Conservation (phyloP, 2,113 vertebrate genomes). For the Sander vitreus region DNA sequence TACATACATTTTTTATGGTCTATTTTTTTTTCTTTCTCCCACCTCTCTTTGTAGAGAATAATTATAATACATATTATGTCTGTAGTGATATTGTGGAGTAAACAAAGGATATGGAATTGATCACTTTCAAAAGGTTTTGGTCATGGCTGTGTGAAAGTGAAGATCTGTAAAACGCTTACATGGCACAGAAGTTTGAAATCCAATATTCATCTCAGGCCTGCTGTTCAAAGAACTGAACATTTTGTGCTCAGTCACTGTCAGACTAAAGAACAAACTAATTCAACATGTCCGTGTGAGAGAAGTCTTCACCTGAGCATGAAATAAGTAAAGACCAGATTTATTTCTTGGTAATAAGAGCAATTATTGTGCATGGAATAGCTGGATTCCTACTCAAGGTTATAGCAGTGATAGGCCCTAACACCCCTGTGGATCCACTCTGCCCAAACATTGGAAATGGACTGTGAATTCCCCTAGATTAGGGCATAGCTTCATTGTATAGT, state of each 20-base stretch:
- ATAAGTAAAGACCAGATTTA: constrained; percentile 55
- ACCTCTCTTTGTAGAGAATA: background rate
- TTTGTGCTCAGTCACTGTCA: constrained; percentile 46
- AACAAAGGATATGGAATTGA: constrained; percentile 22
- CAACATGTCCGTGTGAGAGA: constrained; percentile 32
- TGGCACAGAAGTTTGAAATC: constrained; percentile 48
- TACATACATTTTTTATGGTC: constrained; percentile 4
- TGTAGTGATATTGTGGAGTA: background rate
- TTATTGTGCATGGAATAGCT: constrained; percentile 50
- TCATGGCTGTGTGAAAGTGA: constrained; percentile 61
- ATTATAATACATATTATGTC: background rate
- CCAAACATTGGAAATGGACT: constrained; percentile 77
- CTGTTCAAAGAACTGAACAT: constrained; percentile 39
- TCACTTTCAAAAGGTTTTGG: constrained; percentile 28
- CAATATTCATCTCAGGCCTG: constrained; percentile 46
- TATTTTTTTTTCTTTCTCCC: background rate
- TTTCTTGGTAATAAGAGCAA: constrained; percentile 62
- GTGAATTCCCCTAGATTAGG: constrained; percentile 77
- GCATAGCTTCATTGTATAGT: constrained; percentile 67
- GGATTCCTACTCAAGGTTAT: constrained; percentile 75
- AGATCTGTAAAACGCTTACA: constrained; percentile 74
- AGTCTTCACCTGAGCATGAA: constrained; percentile 61
- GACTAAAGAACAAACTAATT: constrained; percentile 56
- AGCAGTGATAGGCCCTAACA: constrained; percentile 60
- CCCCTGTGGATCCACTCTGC: constrained; percentile 70